Conservation (phyloP, 2,113 vertebrate genomes). For the Seriola quinqueradiata region DNA sequence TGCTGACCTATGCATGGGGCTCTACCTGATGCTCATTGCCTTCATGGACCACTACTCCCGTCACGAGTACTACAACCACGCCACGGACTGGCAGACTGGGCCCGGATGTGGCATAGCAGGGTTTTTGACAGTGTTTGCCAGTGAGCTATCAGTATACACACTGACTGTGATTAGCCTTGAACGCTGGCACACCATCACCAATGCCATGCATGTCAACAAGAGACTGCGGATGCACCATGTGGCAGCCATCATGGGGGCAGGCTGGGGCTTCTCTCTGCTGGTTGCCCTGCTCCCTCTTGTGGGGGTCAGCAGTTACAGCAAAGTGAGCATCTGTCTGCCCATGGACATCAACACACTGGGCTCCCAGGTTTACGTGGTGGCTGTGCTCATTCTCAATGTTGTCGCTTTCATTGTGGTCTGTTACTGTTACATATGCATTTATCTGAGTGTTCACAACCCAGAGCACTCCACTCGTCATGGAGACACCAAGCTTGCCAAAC, state of each 20-base stretch:
- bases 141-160: slow-evolving; percentile 93
- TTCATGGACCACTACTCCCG: slow-evolving; percentile 88
- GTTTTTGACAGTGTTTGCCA: slow-evolving; percentile 94
- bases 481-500: slow-evolving; percentile 92
- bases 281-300: slow-evolving; percentile 90
- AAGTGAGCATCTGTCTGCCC: slow-evolving; percentile 96
- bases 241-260: slow-evolving; percentile 86
- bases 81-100: slow-evolving; percentile 94
- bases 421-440: slow-evolving; percentile 92
- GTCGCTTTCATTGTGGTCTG: slow-evolving; percentile 90
- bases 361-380: slow-evolving; percentile 91
- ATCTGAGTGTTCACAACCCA: slow-evolving; percentile 90
- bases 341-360: slow-evolving; percentile 90
- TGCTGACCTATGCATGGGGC: slow-evolving; percentile 93
- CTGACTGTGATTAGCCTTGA: slow-evolving; percentile 92
- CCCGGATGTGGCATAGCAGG: slow-evolving; percentile 88
- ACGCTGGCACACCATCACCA: slow-evolving; percentile 94
- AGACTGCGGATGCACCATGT: slow-evolving; percentile 89
- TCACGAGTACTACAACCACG: slow-evolving; percentile 93
- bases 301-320: slow-evolving; percentile 93
- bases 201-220: slow-evolving; percentile 90
- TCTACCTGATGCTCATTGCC: slow-evolving; percentile 94
- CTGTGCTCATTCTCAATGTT: slow-evolving; percentile 88
- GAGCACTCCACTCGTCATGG: slow-evolving; percentile 86
- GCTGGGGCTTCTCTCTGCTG: slow-evolving; percentile 90